Base-by-base conservation (phyloP, 2,888 invertebrate species). In the Eremobia ochroleuca region DNA sequence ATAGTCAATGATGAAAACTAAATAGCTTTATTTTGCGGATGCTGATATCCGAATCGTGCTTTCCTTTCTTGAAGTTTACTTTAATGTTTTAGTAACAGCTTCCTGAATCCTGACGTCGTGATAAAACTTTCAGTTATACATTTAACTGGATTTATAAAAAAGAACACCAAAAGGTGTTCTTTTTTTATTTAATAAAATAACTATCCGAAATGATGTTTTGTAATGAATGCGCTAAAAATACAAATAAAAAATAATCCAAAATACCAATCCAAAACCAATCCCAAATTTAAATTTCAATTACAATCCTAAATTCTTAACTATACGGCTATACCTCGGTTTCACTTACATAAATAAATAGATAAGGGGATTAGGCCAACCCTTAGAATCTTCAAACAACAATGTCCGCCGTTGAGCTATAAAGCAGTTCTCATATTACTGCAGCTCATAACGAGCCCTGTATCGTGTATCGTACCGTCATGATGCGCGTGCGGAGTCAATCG, bases 401-500 rank as follows among this genome's bases (percentile, higher is more conserved):
- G 80, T 67, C 77, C 76, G 78, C 69, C 81, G 86, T 81, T 85
- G 78, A 86, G 68, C 66, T 55, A 40, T 72, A 70, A 78, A 67
- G 64, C 40, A 65, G 64, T 77, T 86, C 88, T 90, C 85, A 69
- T 69, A 81, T 87, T 87, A 86, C 89, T 64, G 74, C 76, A 77
- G 69, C 76, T 78, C 77, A 82, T 89, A 82, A 83, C 77, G 83
- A 88, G 81, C 85, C 71, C 69, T 77, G 86, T 80, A 75, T 79
- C 73, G 75, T 69, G 71, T 70, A 75, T 79, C 73, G 82, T 59
- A 79, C 66, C 79, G 15, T 83, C 84, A 79, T 79, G 71, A 66
- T 78, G 85, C 79, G 85, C 81, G 73, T 71, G 85, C 87, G 89
- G 87, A 86, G 86, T 85, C 85, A 87, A 84, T 90, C 88, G 88